phyloP scores from a whole-genome alignment of 2,797 vertebrate genomes.

The Leuciscus waleckii region DNA sequence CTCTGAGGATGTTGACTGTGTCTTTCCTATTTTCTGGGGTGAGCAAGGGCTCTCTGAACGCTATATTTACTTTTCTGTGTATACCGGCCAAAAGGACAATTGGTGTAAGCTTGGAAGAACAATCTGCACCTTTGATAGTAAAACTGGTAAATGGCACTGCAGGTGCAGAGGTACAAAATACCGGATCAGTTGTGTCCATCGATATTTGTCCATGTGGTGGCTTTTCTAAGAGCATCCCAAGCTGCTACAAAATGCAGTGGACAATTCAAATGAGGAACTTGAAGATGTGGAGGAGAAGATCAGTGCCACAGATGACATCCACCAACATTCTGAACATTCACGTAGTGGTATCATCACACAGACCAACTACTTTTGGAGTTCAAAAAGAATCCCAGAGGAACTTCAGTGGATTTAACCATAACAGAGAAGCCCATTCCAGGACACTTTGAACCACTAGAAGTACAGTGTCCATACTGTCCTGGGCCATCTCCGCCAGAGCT shows the following conservation, averaged over 20 bases:
- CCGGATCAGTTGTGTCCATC: not conserved
- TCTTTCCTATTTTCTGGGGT: slow-evolving; percentile 27
- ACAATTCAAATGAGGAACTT: not conserved
- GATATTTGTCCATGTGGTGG: slow-evolving; percentile 20
- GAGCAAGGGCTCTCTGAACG: not conserved
- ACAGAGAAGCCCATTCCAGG: not conserved
- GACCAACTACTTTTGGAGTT: slow-evolving; percentile 3
- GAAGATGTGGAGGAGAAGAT: slow-evolving; percentile 1
- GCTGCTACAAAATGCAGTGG: not conserved
- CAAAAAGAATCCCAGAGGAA: not conserved
- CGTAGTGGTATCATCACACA: not conserved
- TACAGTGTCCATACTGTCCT: slow-evolving; percentile 25
- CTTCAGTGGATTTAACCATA: not conserved
- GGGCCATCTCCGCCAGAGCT: slow-evolving; percentile 25
- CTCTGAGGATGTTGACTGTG: slow-evolving; percentile 14
- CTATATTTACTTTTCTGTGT: slow-evolving; percentile 22
- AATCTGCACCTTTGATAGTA: not conserved
- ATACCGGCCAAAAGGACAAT: slow-evolving; percentile 28
- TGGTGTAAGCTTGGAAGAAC: slow-evolving; percentile 31
- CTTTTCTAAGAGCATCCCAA: slow-evolving; percentile 28
- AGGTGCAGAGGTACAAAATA: not conserved
- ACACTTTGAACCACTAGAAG: slow-evolving; percentile 1
- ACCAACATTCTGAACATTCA: not conserved
- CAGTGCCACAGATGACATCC: not conserved
- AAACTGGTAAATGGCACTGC: slow-evolving; percentile 29